Base-by-base conservation (phyloP, 2,797 vertebrate species). In the Jordanella pulchra region DNA sequence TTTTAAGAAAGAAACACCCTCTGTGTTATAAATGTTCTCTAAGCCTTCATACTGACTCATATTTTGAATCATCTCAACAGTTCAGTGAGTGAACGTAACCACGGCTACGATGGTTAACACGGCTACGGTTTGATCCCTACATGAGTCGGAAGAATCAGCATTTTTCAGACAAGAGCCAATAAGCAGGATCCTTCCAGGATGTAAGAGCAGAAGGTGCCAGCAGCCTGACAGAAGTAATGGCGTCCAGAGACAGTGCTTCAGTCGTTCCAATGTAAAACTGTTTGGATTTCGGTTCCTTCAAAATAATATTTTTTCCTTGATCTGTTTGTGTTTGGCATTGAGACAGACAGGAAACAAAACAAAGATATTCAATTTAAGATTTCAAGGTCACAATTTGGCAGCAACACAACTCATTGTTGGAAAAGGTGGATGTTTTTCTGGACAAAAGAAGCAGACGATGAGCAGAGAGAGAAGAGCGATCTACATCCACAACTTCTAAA, bases 361-460 rank as follows among this genome's bases (percentile, higher is more conserved):
- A 73, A 71, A 56, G 5, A 63, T 42, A 14, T 30, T 61, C 32
- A 74, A 60, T 23, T 45, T 39, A 55, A 47, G 45, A 58, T 79
- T 65, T 60, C n/a, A 67, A 39, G 50, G 67, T 67, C 67, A 69
- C 14, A 78, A 66, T 89, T 80, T 88, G 87, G 87, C 82, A 82
- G 80, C 56, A 9, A 76, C 65, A 76, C 25, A 3, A 69, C 68
- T 81, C 54, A 39, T 79, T 28, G 54, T 28, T 21, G 63, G 54
- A 63, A 58, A 73, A 74, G 39, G 73, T 0, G 32, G 14, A 48
- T 45, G 75, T 63, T 73, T 47, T 28, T 77, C 42, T 30, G 44
- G 51, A 25, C 45, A 48, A 66, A 32, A 61, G 32, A 54, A 42
- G 35, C 17, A 32, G 11, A 39, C 35, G 5, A 39, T 39, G 35